These are phyloP conservation scores for Linepithema humile DNA, from an alignment of 1,140 invertebrate species.

Conservation along the genomic window DNA sequence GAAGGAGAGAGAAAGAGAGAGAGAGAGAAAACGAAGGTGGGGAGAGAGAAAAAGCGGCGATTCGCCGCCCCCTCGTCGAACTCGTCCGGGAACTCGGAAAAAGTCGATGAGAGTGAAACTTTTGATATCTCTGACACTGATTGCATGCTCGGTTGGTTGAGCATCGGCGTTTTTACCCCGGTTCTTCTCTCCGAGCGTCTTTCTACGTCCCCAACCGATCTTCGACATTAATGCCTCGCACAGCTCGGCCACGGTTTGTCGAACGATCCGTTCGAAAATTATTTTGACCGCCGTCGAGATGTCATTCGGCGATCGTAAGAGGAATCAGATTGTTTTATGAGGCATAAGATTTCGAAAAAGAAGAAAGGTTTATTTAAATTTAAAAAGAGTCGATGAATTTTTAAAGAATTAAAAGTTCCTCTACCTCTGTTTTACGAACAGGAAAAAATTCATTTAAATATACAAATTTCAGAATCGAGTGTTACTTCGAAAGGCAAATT, in stretches of 20 bases:
- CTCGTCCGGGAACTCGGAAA: conserved; percentile 56
- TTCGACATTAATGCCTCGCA: conserved; percentile 33
- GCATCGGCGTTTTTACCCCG: conserved; percentile 44
- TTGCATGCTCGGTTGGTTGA: conserved; percentile 57
- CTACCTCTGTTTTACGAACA: background rate
- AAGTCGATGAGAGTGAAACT: conserved; percentile 60
- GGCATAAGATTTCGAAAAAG: background rate
- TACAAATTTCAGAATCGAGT: background rate
- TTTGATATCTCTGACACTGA: conserved; percentile 61
- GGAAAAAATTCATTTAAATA: background rate
- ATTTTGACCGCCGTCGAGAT: conserved; percentile 14
- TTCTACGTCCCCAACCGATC: conserved; percentile 35
- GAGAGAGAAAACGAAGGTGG: background rate
- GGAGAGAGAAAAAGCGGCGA: conserved; percentile 34
- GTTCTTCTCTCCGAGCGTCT: conserved; percentile 23
- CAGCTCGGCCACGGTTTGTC: conserved; percentile 27
- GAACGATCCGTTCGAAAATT: conserved; percentile 37
- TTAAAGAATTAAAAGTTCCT: background rate
- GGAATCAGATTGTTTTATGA: background rate
- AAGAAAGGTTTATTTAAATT: background rate
- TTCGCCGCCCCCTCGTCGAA: conserved; percentile 61
- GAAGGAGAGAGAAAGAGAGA: conserved; percentile 24
- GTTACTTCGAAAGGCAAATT: conserved; percentile 8
- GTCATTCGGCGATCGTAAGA: background rate
- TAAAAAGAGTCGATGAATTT: background rate